These are phyloP conservation scores for Calcarius lapponicus DNA, from an alignment of 2,797 vertebrate species.

Conservation along the genomic window DNA sequence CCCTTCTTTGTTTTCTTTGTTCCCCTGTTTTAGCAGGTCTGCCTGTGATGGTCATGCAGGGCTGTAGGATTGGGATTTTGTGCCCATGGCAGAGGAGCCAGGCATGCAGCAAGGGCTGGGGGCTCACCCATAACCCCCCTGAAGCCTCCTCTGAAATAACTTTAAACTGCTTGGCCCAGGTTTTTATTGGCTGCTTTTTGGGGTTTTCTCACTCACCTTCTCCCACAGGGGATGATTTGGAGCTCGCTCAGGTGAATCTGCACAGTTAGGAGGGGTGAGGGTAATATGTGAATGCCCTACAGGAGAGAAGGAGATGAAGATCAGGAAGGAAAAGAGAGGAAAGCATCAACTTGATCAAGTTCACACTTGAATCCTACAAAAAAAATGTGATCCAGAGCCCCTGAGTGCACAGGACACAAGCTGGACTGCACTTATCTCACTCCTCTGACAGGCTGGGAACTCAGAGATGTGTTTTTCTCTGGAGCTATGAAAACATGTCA, in stretches of 20 bases:
- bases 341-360: background rate
- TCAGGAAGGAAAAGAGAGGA: background rate
- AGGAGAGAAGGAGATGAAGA: background rate
- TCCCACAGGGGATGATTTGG: background rate
- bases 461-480: background rate
- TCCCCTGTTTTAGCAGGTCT: background rate
- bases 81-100: background rate
- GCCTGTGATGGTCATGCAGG: background rate
- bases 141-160: background rate
- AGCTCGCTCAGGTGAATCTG: background rate
- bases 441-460: background rate
- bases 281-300: background rate
- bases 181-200: background rate
- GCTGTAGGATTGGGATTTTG: background rate
- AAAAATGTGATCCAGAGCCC: background rate
- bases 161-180: background rate
- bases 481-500: background rate
- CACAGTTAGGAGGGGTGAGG: background rate
- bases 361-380: background rate
- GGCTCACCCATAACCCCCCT: background rate
- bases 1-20: background rate
- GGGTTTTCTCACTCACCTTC: background rate
- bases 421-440: background rate
- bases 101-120: background rate
- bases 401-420: background rate